Conservation (phyloP, 2,113 vertebrate genomes). For the Marcusenius ussheri region DNA sequence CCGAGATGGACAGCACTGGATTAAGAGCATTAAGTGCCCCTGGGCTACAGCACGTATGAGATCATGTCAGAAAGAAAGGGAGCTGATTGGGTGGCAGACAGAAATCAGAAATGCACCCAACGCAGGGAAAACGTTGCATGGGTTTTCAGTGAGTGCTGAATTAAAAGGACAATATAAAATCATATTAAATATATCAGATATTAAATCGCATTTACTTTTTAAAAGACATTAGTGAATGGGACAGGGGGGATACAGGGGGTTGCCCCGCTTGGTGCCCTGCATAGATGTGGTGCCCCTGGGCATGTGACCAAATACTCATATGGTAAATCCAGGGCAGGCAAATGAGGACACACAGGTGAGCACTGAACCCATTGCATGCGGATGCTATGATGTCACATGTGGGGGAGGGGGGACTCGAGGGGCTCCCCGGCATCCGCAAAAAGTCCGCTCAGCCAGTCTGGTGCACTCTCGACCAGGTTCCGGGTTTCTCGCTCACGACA, state of each 20-base stretch:
- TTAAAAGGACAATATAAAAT: background rate
- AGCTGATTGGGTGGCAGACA: background rate
- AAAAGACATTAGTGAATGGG: background rate
- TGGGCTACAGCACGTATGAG: background rate
- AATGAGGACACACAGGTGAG: background rate
- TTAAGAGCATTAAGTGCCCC: background rate
- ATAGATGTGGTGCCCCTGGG: background rate
- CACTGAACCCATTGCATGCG: too few relatives aligned
- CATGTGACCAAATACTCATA: background rate
- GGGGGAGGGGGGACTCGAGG: conserved; percentile 16
- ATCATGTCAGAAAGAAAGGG: background rate
- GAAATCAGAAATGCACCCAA: background rate
- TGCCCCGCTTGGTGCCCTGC: background rate
- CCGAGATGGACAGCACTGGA: background rate
- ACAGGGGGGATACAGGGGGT: background rate
- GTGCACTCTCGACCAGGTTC: background rate
- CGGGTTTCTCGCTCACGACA: background rate
- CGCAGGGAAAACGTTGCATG: background rate
- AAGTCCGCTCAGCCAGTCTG: background rate
- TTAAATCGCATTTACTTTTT: background rate
- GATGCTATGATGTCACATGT: conserved; percentile 7
- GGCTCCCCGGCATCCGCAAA: conserved; percentile 14
- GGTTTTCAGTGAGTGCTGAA: background rate
- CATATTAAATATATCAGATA: background rate
- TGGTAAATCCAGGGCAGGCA: background rate